Base-by-base conservation (phyloP, 92 coral and sea anemone species). In the Pocillopora grandis region DNA sequence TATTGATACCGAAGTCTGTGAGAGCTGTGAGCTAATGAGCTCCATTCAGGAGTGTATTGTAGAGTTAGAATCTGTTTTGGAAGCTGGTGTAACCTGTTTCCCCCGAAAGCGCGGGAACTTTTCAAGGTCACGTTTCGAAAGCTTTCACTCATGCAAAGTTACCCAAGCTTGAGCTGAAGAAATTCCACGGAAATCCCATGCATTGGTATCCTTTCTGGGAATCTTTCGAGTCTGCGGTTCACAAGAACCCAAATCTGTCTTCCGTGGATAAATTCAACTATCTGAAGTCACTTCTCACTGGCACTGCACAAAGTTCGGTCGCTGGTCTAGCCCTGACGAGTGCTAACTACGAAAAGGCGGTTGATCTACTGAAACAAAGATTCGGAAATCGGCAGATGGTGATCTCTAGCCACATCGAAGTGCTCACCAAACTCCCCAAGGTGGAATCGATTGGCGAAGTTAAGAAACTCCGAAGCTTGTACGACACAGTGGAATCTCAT, bases 351-450 rank as follows among this genome's bases (percentile, higher is more conserved):
- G 73, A 60, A 62, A 70, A 77, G 66, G 89, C 75, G 18, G 84
- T 86, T 17, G 85, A 79, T 20, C 7, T 86, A 55, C 72, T 86
- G 17, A 80, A 86, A 70, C 66, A 7, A 60, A 86, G 80, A 79
- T 79, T 86, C 80, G 89, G 78, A 77, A 79, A 86, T 61, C 89
- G 85, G 58, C 80, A 86, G 63, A 42, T 86, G 36, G 76, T 86
- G 76, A 79, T 86, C 64, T 78, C 84, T n/a, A 85, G 89, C 71
- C 82, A 78, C 69, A 85, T 85, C 84, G 89, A 85, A 58, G 74
- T 82, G 20, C 84, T 85, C 59, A 67, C 82, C 55, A 85, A 85
- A 78, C 62, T 78, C 31, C 84, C 89, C 49, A 72, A 72, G 76
- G 57, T 72, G 14, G 37, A 35, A 57, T 74, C 58, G 42, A 55